Percentiles rank a stretch among this genome's conserved stretches.
These are phyloP conservation scores for Neoarius graeffei DNA, from an alignment of 2,113 vertebrate species.

Conservation along the genomic window DNA sequence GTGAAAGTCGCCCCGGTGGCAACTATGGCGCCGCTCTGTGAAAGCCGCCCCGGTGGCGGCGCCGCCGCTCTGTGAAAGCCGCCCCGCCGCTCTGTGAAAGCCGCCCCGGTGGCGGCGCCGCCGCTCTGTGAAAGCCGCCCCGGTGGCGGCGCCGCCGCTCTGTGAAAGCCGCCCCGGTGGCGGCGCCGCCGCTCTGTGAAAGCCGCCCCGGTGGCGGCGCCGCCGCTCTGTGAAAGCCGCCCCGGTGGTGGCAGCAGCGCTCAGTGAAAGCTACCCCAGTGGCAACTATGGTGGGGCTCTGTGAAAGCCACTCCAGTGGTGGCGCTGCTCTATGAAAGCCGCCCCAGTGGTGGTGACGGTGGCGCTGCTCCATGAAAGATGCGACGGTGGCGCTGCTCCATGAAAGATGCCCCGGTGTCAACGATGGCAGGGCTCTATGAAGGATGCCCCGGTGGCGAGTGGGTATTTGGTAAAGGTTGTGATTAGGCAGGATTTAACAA, in stretches of 20 bases:
- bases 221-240: too few species aligned
- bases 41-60: not conserved
- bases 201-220: too few species aligned
- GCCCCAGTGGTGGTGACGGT: too few species aligned
- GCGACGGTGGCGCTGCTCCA: not conserved
- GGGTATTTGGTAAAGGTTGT: too few species aligned
- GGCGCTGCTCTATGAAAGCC: not conserved
- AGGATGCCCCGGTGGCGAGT: not conserved
- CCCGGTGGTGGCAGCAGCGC: too few species aligned
- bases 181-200: too few species aligned
- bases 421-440: not conserved
- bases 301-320: not conserved
- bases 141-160: accelerated
- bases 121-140: not conserved
- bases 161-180: not conserved
- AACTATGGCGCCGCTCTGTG: not conserved
- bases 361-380: not conserved
- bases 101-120: not conserved
- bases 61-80: not conserved
- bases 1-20: not conserved
- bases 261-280: too few species aligned
- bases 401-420: not conserved
- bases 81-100: not conserved
- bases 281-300: too few species aligned
- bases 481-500: not conserved